Conservation (phyloP, 23 tunicate genomes). For the Botrylloides violaceus region DNA sequence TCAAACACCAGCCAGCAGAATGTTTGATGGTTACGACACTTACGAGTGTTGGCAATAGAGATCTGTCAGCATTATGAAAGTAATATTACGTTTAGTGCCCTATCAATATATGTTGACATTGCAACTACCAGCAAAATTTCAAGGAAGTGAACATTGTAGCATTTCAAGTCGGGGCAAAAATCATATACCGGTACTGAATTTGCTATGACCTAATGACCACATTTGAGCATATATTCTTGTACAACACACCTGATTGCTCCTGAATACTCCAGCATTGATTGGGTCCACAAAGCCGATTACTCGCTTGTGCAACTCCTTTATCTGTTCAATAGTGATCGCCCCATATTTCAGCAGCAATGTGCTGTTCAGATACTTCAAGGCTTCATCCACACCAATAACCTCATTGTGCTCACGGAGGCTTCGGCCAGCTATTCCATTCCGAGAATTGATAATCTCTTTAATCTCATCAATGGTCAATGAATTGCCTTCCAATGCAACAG, state of each 20-base stretch:
- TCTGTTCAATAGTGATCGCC: conserved; percentile 50
- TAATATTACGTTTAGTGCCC: too few relatives aligned
- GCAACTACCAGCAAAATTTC: too few relatives aligned
- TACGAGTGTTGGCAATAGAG: too few relatives aligned
- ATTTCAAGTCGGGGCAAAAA: too few relatives aligned
- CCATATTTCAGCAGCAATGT: conserved; percentile 83
- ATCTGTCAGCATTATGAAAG: too few relatives aligned
- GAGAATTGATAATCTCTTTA: conserved; percentile 43
- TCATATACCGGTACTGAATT: too few relatives aligned
- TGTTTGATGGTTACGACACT: too few relatives aligned
- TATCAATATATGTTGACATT: too few relatives aligned
- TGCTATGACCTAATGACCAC: too few relatives aligned
- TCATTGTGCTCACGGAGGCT: conserved; percentile 89
- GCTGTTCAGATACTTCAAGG: conserved; percentile 74
- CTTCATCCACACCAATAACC: conserved; percentile 86
- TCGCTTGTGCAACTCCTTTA: conserved; percentile 73
- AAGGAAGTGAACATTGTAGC: too few relatives aligned
- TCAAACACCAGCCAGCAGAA: too few relatives aligned
- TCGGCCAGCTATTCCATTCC: conserved; percentile 53
- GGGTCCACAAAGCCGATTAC: conserved; percentile 90
- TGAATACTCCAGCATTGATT: conserved; percentile 70
- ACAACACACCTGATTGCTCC: conserved; percentile 68
- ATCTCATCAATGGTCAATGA: conserved; percentile 70
- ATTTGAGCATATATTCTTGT: too few relatives aligned
- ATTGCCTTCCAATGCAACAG: conserved; percentile 90